phyloP scores from a whole-genome alignment of 2,888 invertebrate genomes.

The Diploptera punctata region DNA sequence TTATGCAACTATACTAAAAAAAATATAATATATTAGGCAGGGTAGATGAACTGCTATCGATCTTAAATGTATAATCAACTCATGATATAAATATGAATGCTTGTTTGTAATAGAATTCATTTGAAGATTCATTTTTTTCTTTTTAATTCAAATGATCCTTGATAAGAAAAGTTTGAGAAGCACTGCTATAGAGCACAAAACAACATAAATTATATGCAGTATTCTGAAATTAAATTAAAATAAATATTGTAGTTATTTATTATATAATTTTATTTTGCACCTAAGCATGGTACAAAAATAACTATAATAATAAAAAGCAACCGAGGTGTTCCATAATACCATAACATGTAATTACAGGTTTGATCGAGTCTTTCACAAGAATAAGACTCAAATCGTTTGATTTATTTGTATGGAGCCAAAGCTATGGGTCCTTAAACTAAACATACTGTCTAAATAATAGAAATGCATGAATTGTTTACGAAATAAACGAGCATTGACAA shows the following conservation, averaged over 20 bases:
- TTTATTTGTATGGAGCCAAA: constrained; percentile 24
- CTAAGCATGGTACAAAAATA: constrained; percentile 37
- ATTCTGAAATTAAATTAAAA: too few species aligned
- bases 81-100: too few species aligned
- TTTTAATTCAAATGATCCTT: too few species aligned
- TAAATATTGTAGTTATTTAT: background rate
- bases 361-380: constrained; percentile 18
- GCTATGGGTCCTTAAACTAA: constrained; percentile 17
- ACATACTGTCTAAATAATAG: constrained; percentile 25
- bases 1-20: too few species aligned
- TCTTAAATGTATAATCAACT: too few species aligned
- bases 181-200: too few species aligned
- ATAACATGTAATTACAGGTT: constrained; percentile 39
- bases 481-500: constrained; percentile 4
- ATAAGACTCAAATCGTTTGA: constrained; percentile 23
- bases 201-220: too few species aligned
- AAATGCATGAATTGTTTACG: constrained; percentile 26
- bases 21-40: too few species aligned
- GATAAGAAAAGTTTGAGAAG: too few species aligned
- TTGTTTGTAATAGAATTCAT: too few species aligned
- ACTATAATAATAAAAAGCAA: constrained; percentile 38
- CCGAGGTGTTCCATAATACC: constrained; percentile 42
- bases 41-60: too few species aligned
- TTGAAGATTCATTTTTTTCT: too few species aligned
- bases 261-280: constrained; percentile 40